These are phyloP conservation scores for Trissonchulus sp. DNA, from an alignment of 2,888 invertebrate species.

Conservation along the genomic window DNA sequence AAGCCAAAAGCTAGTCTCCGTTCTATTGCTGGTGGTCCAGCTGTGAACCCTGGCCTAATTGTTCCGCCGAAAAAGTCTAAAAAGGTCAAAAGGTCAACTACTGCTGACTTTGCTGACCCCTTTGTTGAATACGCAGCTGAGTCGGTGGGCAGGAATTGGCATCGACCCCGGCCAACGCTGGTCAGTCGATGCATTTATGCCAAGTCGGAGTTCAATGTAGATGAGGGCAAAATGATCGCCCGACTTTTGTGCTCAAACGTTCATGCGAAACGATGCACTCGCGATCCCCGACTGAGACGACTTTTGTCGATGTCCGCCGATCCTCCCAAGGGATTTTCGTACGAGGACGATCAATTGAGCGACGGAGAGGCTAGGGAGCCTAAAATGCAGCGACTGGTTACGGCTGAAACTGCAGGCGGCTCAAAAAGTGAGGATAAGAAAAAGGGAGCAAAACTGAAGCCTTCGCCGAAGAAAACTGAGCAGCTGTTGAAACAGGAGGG, in stretches of 20 bases:
- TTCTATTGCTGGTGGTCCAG: too few species aligned
- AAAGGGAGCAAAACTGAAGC: neutral
- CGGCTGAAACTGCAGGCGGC: neutral
- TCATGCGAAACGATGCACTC: neutral
- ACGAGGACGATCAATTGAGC: neutral
- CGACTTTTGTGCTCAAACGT: neutral
- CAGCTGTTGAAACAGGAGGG: neutral
- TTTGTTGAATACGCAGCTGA: too few species aligned
- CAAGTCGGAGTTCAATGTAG: neutral
- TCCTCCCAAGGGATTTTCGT: neutral
- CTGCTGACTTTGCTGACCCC: too few species aligned
- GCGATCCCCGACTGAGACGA: neutral
- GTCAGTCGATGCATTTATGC: neutral
- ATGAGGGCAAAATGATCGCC: slow-evolving; percentile 1
- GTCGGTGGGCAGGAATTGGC: too few species aligned
- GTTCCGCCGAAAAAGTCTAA: too few species aligned
- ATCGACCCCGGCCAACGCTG: too few species aligned
- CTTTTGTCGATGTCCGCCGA: neutral
- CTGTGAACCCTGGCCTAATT: too few species aligned
- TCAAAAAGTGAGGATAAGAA: neutral
- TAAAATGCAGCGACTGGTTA: neutral
- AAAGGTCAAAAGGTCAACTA: too few species aligned
- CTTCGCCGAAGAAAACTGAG: neutral
- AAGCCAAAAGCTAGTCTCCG: too few species aligned
- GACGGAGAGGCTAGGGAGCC: neutral